A percentile compares a stretch with the other conserved stretches of the same genome.
Evolutionary conservation across 2,113 vertebrate genomes (phyloP).

Genomic region (Thryonomys swinderianus): DNA sequence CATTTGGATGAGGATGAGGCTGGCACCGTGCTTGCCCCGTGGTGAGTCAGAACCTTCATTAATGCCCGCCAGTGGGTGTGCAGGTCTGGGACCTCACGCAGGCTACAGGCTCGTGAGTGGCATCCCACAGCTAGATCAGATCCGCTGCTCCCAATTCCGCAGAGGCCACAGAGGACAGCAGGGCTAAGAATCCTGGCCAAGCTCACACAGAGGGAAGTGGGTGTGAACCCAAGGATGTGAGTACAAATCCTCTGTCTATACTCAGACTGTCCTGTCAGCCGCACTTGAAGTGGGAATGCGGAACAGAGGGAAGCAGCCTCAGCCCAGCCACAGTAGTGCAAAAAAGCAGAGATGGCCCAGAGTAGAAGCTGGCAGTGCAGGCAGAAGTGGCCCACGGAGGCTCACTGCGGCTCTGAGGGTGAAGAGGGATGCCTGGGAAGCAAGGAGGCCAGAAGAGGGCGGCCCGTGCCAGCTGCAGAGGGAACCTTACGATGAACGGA

Average conservation of each 20-base stretch:
- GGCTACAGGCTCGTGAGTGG: background rate
- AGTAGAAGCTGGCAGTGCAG: background rate
- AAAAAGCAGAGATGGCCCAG: background rate
- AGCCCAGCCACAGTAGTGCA: background rate
- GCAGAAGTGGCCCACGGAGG: background rate
- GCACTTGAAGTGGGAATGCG: background rate
- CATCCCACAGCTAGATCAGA: background rate
- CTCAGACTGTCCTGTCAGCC: background rate
- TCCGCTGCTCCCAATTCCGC: background rate
- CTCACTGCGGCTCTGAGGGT: background rate
- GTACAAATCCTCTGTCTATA: background rate
- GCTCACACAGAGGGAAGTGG: background rate
- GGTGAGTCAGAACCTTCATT: background rate
- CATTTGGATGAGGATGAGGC: background rate
- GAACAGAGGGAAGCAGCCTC: background rate
- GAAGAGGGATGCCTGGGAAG: background rate
- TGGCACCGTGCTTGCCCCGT: background rate
- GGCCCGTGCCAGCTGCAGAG: background rate
- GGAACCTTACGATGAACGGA: background rate
- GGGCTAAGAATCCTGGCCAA: background rate
- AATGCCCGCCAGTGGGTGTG: background rate
- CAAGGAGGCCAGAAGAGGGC: background rate
- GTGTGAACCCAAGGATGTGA: background rate
- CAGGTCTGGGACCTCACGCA: background rate
- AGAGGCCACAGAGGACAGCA: background rate